Base-by-base conservation (phyloP, 1,140 invertebrate genomes). In the Penaeus chinensis region DNA sequence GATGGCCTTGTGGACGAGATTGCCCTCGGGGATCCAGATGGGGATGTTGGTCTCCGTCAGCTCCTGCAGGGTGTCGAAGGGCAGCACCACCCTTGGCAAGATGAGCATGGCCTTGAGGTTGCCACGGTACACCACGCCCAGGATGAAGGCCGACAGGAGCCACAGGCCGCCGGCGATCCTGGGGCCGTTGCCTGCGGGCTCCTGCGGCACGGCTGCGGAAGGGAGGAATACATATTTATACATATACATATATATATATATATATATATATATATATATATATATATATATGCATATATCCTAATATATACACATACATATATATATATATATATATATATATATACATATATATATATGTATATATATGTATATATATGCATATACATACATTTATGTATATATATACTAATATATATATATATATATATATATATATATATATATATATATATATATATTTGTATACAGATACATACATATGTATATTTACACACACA, bases 191-290 rank as follows among this genome's bases (percentile, higher is more conserved):
- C 69, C 69, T 1, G 16, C 8, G 13, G 32, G n/a, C 24, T 27
- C 69, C 32, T 71, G 24, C 13, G 69, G 69, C 69, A 71, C 13
- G 19, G 69, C 69, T 71, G 69, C 13, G 32, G 22, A 11, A 71
- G 27, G 0, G 10, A 16, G 1, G 5, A 20, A 24, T 7, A 24
- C 7, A 71, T 24, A 71, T 24, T 27, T 24, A 71, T 24, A 71
- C 3, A 71, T 3, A 71, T 24, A 24, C 3, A 24, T 24, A 24
- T 24, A 24, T 71, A 24, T 71, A 71, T 71, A 71, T 24, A 71
- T 71, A n/a, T 71, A 71, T 71, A 71, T 71, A 71, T 71, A 24
- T 71, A 71, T 71, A 71, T 71, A 71, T 71, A 71, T 71, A 71
- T 71, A 71, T 71, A 71, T 71, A 71, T 71, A 71, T 71, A 71